Percentiles rank a stretch among this genome's conserved stretches.
Evolutionary conservation across 2,797 vertebrate genomes (phyloP).

Genomic region (Platalea minor): DNA sequence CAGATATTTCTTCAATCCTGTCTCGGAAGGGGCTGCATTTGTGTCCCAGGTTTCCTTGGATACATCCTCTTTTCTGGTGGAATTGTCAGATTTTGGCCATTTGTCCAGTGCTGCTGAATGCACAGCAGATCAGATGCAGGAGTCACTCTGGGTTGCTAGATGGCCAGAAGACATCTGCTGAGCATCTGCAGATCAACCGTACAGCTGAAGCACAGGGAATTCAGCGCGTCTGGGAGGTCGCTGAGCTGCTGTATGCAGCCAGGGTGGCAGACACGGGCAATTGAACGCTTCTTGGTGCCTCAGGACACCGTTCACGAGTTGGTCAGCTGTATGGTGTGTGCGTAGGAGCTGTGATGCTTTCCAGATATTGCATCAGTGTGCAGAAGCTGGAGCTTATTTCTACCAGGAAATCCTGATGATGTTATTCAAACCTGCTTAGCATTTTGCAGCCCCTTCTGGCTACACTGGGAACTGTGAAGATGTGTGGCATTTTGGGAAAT

Average conservation of each 20-base stretch:
- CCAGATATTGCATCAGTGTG: background rate
- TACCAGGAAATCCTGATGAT: background rate
- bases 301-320: background rate
- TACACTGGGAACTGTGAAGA: background rate
- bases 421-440: background rate
- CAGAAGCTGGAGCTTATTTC: background rate
- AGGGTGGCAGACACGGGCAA: background rate
- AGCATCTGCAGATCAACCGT: background rate
- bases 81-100: background rate
- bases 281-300: background rate
- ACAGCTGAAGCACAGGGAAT: background rate
- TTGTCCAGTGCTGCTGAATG: background rate
- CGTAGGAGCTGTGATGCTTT: background rate
- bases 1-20: background rate
- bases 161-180: background rate
- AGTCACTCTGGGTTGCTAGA: background rate
- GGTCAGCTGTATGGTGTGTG: accelerated
- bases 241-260: background rate
- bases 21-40: background rate
- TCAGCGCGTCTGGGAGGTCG: background rate
- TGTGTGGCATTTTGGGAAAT: background rate
- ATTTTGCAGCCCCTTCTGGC: background rate
- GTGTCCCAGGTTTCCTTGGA: background rate
- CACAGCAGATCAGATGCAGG: background rate
- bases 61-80: background rate